These are phyloP conservation scores for Tetragonula clypearis DNA, from an alignment of 1,140 invertebrate species.

Conservation along the genomic window DNA sequence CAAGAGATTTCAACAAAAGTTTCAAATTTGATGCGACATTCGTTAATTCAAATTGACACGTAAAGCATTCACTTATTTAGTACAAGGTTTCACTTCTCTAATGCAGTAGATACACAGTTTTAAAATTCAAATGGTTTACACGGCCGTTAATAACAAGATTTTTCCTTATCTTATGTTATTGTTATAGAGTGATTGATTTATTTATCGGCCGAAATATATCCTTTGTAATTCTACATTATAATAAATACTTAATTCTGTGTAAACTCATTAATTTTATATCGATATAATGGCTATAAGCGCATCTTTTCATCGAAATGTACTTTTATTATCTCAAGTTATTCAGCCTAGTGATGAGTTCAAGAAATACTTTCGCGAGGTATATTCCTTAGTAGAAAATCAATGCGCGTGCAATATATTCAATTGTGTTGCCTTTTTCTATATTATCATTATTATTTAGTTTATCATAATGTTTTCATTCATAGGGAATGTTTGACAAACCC, in stretches of 20 bases:
- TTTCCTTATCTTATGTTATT: not conserved
- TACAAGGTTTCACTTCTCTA: not conserved
- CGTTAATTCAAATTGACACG: not conserved
- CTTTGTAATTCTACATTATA: not conserved
- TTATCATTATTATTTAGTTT: not conserved
- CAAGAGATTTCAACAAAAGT: not conserved
- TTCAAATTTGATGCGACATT: not conserved
- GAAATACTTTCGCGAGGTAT: constrained; percentile 74
- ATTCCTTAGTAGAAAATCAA: not conserved
- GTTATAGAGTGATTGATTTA: not conserved
- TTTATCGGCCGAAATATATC: not conserved
- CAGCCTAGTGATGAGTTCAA: constrained; percentile 71
- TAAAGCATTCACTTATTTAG: not conserved
- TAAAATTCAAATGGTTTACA: constrained; percentile 40
- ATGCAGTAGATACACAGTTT: not conserved
- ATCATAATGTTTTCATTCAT: constrained; percentile 47
- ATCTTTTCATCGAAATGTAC: constrained; percentile 70
- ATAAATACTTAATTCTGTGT: not conserved
- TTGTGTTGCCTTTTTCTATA: not conserved
- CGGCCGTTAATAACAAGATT: not conserved
- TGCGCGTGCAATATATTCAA: not conserved
- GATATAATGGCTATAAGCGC: constrained; percentile 51
- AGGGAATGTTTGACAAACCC: constrained; percentile 82
- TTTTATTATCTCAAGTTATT: constrained; percentile 67
- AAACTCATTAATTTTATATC: not conserved